Evolutionary conservation across 2,888 invertebrate genomes (phyloP).

Genomic region (Rotaria sp.): DNA sequence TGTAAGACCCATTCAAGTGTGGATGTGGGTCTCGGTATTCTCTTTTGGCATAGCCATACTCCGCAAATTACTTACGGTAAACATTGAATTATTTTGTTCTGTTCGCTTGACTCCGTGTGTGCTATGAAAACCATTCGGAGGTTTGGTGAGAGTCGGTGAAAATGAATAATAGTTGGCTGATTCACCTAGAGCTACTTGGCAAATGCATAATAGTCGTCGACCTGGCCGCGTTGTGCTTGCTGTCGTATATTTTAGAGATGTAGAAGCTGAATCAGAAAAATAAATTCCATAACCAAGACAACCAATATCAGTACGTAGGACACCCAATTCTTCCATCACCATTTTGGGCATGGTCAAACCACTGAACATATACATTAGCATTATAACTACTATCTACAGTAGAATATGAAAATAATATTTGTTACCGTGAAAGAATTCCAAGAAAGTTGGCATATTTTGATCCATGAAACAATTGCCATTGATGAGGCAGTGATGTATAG

Average conservation of each 20-base stretch:
- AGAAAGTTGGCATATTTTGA: slow-evolving; percentile 50
- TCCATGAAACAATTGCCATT: slow-evolving; percentile 48
- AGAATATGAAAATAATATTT: neutral
- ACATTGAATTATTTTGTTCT: slow-evolving; percentile 44
- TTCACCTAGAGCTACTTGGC: slow-evolving; percentile 39
- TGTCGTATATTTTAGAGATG: slow-evolving; percentile 25
- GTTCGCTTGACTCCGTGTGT: slow-evolving; percentile 48
- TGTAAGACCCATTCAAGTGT: too few relatives aligned
- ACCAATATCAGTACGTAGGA: slow-evolving; percentile 50
- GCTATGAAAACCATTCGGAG: slow-evolving; percentile 50
- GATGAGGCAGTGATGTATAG: slow-evolving; percentile 44
- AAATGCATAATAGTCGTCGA: slow-evolving; percentile 28
- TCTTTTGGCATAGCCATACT: too few relatives aligned
- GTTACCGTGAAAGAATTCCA: slow-evolving; percentile 51
- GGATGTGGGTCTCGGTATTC: too few relatives aligned
- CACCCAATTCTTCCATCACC: slow-evolving; percentile 43
- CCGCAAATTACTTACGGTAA: slow-evolving; percentile 43
- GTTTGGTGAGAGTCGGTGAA: neutral
- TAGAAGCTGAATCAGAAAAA: slow-evolving; percentile 47
- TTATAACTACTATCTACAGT: neutral
- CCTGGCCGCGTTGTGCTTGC: neutral
- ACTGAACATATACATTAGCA: slow-evolving; percentile 45
- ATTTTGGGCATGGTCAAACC: slow-evolving; percentile 42
- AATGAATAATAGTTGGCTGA: slow-evolving; percentile 42
- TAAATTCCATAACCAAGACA: slow-evolving; percentile 53